These are phyloP conservation scores for Athene noctua DNA, from an alignment of 2,113 vertebrate genomes.

Conservation along the genomic window DNA sequence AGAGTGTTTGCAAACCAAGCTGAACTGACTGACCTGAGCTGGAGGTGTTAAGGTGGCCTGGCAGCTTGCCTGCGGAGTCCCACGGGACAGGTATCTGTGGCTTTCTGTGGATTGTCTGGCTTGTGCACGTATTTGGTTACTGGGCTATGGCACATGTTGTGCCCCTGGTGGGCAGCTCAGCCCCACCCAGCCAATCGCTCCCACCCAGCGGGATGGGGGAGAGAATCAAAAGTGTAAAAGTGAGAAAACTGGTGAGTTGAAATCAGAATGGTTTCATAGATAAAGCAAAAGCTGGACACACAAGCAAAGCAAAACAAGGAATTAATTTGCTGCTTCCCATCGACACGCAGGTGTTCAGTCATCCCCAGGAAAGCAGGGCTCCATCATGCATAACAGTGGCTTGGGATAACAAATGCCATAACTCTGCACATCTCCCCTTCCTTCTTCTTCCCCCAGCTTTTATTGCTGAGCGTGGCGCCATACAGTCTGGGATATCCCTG, in stretches of 20 bases:
- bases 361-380: not conserved
- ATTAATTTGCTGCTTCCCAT: not conserved
- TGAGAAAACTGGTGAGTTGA: fast-evolving
- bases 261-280: not conserved
- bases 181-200: fast-evolving
- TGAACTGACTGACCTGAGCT: not conserved
- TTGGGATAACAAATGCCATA: too few relatives aligned
- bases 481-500: not conserved
- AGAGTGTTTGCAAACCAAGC: not conserved
- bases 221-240: not conserved
- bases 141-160: not conserved
- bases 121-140: fast-evolving
- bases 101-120: not conserved
- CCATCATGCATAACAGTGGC: fast-evolving
- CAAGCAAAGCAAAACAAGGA: not conserved
- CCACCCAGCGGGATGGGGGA: too few relatives aligned
- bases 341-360: not conserved
- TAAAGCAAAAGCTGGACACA: not conserved
- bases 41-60: not conserved
- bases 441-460: not conserved
- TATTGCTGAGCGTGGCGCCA: fast-evolving
- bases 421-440: not conserved
- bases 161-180: fast-evolving
- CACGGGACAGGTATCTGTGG: not conserved
- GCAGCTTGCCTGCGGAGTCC: not conserved